Percentiles rank a stretch among this genome's conserved stretches.
phyloP scores from a whole-genome alignment of 2,888 invertebrate species.

The Caenorhabditis sp. region DNA sequence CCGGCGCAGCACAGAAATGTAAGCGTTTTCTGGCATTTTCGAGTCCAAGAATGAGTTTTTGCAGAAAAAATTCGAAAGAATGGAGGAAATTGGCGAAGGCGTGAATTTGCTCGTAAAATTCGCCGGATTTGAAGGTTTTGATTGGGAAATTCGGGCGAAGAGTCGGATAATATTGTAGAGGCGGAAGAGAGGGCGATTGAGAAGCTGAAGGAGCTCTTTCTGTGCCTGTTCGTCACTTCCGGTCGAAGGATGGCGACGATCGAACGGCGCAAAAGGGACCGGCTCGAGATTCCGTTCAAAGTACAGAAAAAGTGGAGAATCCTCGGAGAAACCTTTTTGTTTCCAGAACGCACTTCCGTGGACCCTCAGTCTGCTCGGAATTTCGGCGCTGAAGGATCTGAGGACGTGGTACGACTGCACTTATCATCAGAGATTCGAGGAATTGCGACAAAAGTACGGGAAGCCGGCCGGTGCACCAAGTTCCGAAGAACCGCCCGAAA shows the following conservation, averaged over 20 bases:
- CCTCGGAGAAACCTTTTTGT: background rate
- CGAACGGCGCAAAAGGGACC: slow-evolving; percentile 34
- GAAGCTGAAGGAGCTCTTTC: slow-evolving; percentile 17
- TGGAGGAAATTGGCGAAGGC: slow-evolving; percentile 14
- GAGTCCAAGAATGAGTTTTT: background rate
- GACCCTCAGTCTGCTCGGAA: slow-evolving; percentile 10
- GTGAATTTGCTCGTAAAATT: slow-evolving; percentile 2
- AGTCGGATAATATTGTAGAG: background rate
- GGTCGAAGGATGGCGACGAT: slow-evolving; percentile 19
- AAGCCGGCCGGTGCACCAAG: background rate
- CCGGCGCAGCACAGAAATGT: background rate
- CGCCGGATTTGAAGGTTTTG: slow-evolving; percentile 34
- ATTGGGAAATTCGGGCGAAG: background rate
- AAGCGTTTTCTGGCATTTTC: background rate
- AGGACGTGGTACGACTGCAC: slow-evolving; percentile 25
- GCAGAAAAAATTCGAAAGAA: background rate
- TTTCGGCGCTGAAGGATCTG: slow-evolving; percentile 8
- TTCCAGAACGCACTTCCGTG: slow-evolving; percentile 10
- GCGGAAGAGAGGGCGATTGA: background rate
- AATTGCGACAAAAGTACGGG: background rate
- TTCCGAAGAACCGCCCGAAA: background rate
- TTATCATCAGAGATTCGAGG: slow-evolving; percentile 5
- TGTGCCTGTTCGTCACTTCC: background rate
- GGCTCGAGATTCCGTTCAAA: slow-evolving; percentile 33
- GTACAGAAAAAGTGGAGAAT: background rate